Evolutionary conservation across 1,140 invertebrate genomes (phyloP).

Genomic region (Drosophila varians): DNA sequence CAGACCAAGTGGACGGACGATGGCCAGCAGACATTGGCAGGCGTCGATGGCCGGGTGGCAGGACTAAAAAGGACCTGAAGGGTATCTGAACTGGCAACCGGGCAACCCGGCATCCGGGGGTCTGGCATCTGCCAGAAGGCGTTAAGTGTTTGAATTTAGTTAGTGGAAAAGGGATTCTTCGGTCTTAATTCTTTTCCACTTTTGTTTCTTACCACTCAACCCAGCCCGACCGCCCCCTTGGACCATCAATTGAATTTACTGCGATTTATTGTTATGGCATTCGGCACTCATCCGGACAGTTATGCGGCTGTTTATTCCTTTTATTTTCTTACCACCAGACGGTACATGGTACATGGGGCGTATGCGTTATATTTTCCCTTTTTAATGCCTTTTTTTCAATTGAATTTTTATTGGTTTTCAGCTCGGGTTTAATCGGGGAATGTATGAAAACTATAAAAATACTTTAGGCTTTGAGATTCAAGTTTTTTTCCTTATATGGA

Average conservation of each 20-base stretch:
- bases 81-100: too few relatives aligned
- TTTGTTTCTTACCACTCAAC: not conserved
- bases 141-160: constrained; percentile 52
- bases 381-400: not conserved
- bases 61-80: not conserved
- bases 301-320: constrained; percentile 32
- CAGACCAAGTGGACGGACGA: constrained; percentile 16
- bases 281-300: constrained; percentile 31
- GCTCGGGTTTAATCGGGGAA: too few relatives aligned
- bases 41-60: not conserved
- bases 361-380: constrained; percentile 25
- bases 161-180: constrained; percentile 22
- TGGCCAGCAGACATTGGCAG: not conserved
- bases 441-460: too few relatives aligned
- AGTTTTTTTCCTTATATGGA: too few relatives aligned
- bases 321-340: not conserved
- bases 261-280: constrained; percentile 54
- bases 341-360: constrained; percentile 4
- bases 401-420: not conserved
- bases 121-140: constrained; percentile 40
- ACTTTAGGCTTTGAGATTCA: too few relatives aligned
- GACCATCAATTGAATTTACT: constrained; percentile 43
- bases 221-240: not conserved
- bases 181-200: not conserved
- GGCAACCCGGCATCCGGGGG: too few relatives aligned